These are phyloP conservation scores for Anolis carolinensis DNA, from an alignment of 2,113 vertebrate species.

Conservation along the genomic window DNA sequence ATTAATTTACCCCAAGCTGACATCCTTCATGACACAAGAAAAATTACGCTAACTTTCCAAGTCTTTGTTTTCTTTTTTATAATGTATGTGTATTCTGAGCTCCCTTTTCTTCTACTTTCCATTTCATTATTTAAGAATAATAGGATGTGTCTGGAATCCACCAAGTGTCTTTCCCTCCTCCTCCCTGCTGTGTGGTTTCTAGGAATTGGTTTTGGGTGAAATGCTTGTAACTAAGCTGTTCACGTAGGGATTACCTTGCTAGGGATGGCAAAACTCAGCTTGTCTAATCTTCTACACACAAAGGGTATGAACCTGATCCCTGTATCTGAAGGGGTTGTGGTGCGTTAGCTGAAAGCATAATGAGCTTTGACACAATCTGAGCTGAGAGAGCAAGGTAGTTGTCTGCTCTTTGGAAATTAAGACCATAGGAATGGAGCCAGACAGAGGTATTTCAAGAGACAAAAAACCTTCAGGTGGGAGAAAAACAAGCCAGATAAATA, in stretches of 20 bases:
- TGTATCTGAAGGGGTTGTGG: conserved; percentile 30
- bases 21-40: conserved; percentile 37
- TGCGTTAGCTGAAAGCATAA: conserved; percentile 51
- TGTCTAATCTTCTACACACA: conserved; percentile 32
- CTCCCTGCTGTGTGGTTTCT: conserved; percentile 1
- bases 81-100: conserved; percentile 26
- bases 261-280: conserved; percentile 51
- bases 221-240: conserved; percentile 47
- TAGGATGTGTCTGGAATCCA: conserved; percentile 33
- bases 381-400: background rate
- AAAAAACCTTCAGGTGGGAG: conserved; percentile 21
- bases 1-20: conserved; percentile 4
- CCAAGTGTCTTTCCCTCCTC: background rate
- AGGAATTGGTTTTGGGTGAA: conserved; percentile 50
- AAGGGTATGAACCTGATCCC: conserved; percentile 49
- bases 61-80: background rate
- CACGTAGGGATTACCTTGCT: conserved; percentile 28
- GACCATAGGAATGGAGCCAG: conserved; percentile 42
- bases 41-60: conserved; percentile 34
- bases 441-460: background rate
- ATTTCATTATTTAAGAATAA: conserved; percentile 40
- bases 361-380: background rate
- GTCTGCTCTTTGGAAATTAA: conserved; percentile 45
- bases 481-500: conserved; percentile 15
- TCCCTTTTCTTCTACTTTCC: conserved; percentile 23